Evolutionary conservation across 2,888 invertebrate species (phyloP).

Genomic region (Pinctada fucata): DNA sequence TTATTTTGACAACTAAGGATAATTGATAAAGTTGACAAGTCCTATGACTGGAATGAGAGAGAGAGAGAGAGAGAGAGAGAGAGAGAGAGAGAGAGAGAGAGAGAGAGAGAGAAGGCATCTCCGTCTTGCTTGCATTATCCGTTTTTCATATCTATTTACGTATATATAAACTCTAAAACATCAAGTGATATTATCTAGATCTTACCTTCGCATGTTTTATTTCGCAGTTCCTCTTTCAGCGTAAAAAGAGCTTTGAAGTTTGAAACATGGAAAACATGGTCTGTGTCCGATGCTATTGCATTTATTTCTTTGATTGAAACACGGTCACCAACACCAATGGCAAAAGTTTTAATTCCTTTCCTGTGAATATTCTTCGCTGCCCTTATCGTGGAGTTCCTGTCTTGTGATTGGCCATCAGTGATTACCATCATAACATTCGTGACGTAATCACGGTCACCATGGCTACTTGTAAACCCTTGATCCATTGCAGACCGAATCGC

Average conservation of each 20-base stretch:
- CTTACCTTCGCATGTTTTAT: conserved; percentile 54
- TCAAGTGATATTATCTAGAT: no score
- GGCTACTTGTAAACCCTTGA: conserved; percentile 48
- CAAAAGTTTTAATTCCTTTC: conserved; percentile 45
- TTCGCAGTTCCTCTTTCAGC: conserved; percentile 50
- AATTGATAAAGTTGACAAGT: no score
- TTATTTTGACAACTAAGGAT: no score
- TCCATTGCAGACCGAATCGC: conserved; percentile 50
- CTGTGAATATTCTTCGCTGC: conserved; percentile 44
- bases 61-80: no score
- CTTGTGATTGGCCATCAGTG: conserved; percentile 54
- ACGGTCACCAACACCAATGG: conserved; percentile 57
- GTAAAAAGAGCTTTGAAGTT: conserved; percentile 54
- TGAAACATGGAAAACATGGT: conserved; percentile 53
- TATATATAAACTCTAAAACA: no score
- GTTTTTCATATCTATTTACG: no score
- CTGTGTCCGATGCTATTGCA: conserved; percentile 54
- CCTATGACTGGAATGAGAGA: no score
- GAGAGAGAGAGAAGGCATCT: no score
- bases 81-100: no score
- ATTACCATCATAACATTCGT: conserved; percentile 55
- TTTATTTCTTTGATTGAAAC: conserved; percentile 52
- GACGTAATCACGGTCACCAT: conserved; percentile 51
- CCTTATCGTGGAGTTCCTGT: conserved; percentile 37
- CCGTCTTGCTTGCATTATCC: no score